Percentiles rank a stretch among this genome's conserved stretches.
Evolutionary conservation across 2,113 vertebrate species (phyloP).

Genomic region (Tychaedon coryphoeus): DNA sequence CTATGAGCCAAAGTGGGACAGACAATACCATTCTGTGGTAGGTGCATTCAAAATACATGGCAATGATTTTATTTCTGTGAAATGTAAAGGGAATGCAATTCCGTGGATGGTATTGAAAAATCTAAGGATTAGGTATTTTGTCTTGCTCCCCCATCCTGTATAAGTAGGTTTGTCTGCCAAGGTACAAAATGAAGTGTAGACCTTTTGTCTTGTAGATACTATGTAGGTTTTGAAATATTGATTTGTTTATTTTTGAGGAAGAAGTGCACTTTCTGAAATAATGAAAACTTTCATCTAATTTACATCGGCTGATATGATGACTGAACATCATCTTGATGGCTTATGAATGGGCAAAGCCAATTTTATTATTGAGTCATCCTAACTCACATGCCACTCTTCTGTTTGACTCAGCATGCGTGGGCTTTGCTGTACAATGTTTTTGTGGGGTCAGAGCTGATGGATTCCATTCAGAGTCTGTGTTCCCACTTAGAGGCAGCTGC

Average conservation of each 20-base stretch:
- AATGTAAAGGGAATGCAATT: neutral
- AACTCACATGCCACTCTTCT: neutral
- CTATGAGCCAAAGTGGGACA: neutral
- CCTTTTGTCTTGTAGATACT: neutral
- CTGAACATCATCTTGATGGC: neutral
- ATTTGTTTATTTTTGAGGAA: neutral
- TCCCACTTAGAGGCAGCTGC: neutral
- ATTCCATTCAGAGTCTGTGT: neutral
- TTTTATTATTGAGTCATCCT: neutral
- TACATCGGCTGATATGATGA: neutral
- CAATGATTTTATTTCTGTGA: neutral
- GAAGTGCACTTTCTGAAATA: neutral
- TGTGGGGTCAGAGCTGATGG: neutral
- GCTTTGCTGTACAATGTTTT: neutral
- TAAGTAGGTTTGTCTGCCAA: neutral
- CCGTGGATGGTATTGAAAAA: fast-evolving
- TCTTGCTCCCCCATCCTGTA: neutral
- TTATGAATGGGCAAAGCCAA: neutral
- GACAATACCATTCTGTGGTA: neutral
- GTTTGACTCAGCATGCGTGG: neutral
- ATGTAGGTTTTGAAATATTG: neutral
- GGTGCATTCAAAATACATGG: neutral
- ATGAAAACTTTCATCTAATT: neutral
- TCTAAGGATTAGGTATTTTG: neutral
- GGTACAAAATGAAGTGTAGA: neutral